phyloP scores from a whole-genome alignment of 2,888 invertebrate species.

The Tachystola acroxantha region DNA sequence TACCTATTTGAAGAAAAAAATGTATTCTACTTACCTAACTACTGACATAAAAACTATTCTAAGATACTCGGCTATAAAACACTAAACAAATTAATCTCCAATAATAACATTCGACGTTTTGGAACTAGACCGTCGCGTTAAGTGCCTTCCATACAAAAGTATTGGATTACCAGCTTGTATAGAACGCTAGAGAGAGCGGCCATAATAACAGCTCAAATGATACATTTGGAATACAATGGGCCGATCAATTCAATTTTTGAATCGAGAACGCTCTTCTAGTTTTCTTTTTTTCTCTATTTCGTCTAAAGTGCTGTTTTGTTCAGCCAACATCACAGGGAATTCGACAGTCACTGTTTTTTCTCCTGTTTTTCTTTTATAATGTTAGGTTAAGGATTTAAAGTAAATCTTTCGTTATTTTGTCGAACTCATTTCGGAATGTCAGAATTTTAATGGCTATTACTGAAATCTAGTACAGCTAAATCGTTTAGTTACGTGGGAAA shows the following conservation, averaged over 20 bases:
- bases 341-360: conserved; percentile 77
- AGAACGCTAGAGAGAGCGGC: conserved; percentile 69
- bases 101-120: conserved; percentile 52
- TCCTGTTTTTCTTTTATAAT: conserved; percentile 59
- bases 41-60: too few species aligned
- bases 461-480: background rate
- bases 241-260: conserved; percentile 79
- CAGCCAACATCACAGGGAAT: conserved; percentile 71
- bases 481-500: conserved; percentile 4
- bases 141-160: conserved; percentile 77
- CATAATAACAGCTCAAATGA: conserved; percentile 78
- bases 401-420: conserved; percentile 15
- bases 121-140: conserved; percentile 50
- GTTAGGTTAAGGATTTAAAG: conserved; percentile 44
- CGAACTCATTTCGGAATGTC: conserved; percentile 8
- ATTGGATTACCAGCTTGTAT: conserved; percentile 75
- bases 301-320: conserved; percentile 78
- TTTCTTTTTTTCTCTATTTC: conserved; percentile 59
- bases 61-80: conserved; percentile 28
- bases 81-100: conserved; percentile 48
- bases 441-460: conserved; percentile 8
- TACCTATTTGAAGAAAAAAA: too few species aligned
- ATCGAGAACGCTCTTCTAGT: conserved; percentile 77
- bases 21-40: too few species aligned
- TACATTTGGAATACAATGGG: conserved; percentile 78